Base-by-base conservation (phyloP, 2,888 invertebrate species). In the Spisula subtruncata region DNA sequence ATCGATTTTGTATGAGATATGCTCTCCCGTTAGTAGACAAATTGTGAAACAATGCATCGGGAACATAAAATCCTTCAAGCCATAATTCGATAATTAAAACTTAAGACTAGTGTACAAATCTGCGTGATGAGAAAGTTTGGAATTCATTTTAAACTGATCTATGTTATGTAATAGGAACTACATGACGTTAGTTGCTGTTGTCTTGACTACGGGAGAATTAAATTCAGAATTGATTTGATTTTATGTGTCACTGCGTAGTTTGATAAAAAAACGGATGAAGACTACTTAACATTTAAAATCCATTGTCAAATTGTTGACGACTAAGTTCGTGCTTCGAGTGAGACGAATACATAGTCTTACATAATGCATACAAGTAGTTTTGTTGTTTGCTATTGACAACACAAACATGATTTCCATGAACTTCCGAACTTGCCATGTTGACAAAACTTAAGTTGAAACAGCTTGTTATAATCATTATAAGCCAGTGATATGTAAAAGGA, bases 41-140 rank as follows among this genome's bases (percentile, higher is more conserved):
- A 66, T 25, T 25, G 60, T 6, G 60, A 25, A 66, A 66, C 60
- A 66, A 66, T 25, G 20, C 56, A n/a, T 56, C 56, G 56, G 60
- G 51, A 25, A 25, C n/a, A 66, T 66, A 25, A 66, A 66, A 66
- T 66, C 25, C 60, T 25, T 66, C 25, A 66, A 66, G n/a, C 25
- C n/a, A n/a, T 25, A 66, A 25, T 66, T 66, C 60, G 25, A 25
- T 66, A 66, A 66, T 66, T 66, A 66, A 66, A 66, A 66, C 25
- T n/a, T 25, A 66, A n/a, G 60, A 66, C 25, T 10, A 25, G 25
- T 25, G 60, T 66, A 25, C 60, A 66, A 66, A 66, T 66, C n/a
- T n/a, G 25, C 25, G 25, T 25, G 25, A 66, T 66, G 60, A n/a
- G 25, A 66, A n/a, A 2, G 60, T 12, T 25, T 25, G 25, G n/a